Base-by-base conservation (phyloP, 2,797 vertebrate species). In the Botia kubotai region DNA sequence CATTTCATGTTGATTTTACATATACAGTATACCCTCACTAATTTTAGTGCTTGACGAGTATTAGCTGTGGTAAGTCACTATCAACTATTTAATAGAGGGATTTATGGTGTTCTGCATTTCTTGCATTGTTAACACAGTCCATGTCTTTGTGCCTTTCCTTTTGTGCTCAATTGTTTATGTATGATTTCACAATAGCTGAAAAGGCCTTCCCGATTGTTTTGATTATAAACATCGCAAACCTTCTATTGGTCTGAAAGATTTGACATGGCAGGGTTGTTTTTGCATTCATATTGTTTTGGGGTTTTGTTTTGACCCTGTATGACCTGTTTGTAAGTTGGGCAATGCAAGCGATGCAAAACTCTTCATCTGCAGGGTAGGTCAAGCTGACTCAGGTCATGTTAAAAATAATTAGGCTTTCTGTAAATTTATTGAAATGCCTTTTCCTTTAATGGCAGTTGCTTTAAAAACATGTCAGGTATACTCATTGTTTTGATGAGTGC, bases 331-430 rank as follows among this genome's bases (percentile, higher is more conserved):
- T 71, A 62, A 63, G 66, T 29, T 67, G 75, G 67, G 39, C 36
- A 23, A 79, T 69, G 60, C 71, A 81, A 74, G 23, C 23, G 72
- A 81, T 72, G 62, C 65, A 73, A 66, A 39, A 75, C 43, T 77
- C 50, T 79, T 55, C 70, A 79, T 53, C 72, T 83, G 72, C 79
- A 84, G 83, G 81, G 77, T 73, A 68, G 72, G 71, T 78, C 75
- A 79, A 21, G 72, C 55, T 66, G 83, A 72, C 85, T 87, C 82
- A 84, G 83, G 83, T 80, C 82, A 69, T 82, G 73, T 81, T 48
- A 29, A 33, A 48, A 69, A 77, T 19, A 73, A 72, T 60, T 67
- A 80, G 81, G 76, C 77, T 75, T 75, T 82, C 33, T 65, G 72
- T 67, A 78, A 78, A 75, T 57, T 26, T 65, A 79, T 70, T 11